phyloP scores from a whole-genome alignment of 2,113 vertebrate species.

The Pteropus alecto region DNA sequence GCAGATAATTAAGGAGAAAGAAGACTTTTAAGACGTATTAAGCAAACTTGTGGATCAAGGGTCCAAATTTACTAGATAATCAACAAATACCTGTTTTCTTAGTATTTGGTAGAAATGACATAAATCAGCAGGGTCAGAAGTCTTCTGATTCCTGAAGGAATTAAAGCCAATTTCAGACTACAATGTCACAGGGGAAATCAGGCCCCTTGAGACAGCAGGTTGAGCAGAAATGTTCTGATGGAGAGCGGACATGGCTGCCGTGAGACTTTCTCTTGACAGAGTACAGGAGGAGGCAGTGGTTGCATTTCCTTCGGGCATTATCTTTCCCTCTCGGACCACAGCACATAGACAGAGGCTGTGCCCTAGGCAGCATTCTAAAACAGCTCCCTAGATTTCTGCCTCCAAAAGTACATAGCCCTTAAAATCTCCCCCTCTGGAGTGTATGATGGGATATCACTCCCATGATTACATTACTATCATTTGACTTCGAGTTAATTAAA shows the following conservation, averaged over 20 bases:
- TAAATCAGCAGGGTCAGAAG: not conserved
- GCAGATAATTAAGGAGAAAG: slow-evolving; percentile 37
- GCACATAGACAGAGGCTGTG: not conserved
- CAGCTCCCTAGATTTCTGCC: not conserved
- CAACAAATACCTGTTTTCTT: not conserved
- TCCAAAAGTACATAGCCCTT: not conserved
- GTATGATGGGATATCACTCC: not conserved
- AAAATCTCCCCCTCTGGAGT: not conserved
- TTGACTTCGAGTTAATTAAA: not conserved
- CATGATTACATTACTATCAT: not conserved
- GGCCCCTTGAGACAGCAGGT: not conserved
- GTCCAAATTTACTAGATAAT: not conserved
- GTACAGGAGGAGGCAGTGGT: not conserved
- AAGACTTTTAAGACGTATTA: not conserved
- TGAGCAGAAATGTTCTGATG: not conserved
- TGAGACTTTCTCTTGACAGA: not conserved
- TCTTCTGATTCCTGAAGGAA: not conserved
- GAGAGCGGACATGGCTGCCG: not conserved
- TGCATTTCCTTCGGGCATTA: not conserved
- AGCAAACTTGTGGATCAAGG: not conserved
- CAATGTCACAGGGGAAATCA: not conserved
- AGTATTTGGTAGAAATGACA: slow-evolving; percentile 1
- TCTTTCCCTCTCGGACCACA: not conserved
- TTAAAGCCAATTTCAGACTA: not conserved
- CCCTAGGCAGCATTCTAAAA: not conserved